Base-by-base conservation (phyloP, 1,140 invertebrate genomes). In the Rhyzopertha dominica region DNA sequence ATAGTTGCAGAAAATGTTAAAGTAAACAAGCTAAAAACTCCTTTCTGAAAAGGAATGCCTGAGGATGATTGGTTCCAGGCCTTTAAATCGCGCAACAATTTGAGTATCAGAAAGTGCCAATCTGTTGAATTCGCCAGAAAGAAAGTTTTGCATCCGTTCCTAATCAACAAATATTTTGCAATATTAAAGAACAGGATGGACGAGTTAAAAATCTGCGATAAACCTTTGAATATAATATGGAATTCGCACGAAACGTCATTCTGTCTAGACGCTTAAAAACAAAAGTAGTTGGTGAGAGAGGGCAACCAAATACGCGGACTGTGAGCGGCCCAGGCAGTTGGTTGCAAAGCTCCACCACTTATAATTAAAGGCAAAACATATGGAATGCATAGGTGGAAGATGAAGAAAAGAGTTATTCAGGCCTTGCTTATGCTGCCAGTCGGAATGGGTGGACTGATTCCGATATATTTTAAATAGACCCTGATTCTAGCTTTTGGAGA, bases 401-500 rank as follows among this genome's bases (percentile, higher is more conserved):
- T 22, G 40, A 37, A 29, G 44, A 34, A 23, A 41, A 29, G 30
- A n/a, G n/a, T n/a, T 58, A 39, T 44, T 42, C 54, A 36, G 48
- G 52, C 7, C 58, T 54, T 9, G 51, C 42, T n/a, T 61, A 62
- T 40, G 50, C 48, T 26, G 53, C 44, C 1, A 54, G 34, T 10
- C 25, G 40, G 32, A 62, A 62, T 48, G 55, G 59, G 14, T 56
- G 58, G 52, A 61, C 60, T 55, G 43, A 58, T 41, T 55, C 50
- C 43, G 32, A 49, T 30, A 25, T 59, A 4, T 56, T 56, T 36
- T 13, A 41, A 9, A 56, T 51, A 22, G 51, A 49, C 22, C 54
- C 51, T 18, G 29, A 53, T 36, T 56, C 24, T 34, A 18, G 23
- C 24, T 52, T 56, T 56, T 25, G 35, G 24, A 23, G 17, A 12